Conservation (phyloP, 1,140 invertebrate genomes). For the Monomorium pharaonis region DNA sequence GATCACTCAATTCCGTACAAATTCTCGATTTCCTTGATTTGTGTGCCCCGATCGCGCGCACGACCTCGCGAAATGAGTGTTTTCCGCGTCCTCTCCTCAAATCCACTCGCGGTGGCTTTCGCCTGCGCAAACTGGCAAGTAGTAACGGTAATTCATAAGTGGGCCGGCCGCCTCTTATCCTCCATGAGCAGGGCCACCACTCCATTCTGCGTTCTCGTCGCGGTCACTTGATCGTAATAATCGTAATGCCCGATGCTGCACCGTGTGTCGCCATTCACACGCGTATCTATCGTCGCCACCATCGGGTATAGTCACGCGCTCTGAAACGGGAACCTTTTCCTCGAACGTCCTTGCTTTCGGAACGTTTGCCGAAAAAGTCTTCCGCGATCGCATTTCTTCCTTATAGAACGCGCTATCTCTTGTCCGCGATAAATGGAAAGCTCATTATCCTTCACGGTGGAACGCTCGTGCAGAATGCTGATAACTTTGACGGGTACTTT, state of each 20-base stretch:
- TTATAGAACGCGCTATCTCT: background rate
- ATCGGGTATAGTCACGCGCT: conserved; percentile 70
- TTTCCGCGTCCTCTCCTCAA: background rate
- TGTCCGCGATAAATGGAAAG: background rate
- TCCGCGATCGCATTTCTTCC: background rate
- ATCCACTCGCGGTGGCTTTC: conserved; percentile 14
- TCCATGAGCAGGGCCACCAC: conserved; percentile 20
- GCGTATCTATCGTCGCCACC: conserved; percentile 48
- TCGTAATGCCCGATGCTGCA: conserved; percentile 54
- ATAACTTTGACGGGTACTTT: conserved; percentile 2
- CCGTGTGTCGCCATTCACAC: conserved; percentile 41
- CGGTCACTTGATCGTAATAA: conserved; percentile 63
- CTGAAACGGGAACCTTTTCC: background rate
- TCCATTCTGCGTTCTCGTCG: conserved; percentile 13
- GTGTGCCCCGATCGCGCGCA: background rate
- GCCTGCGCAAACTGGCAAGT: conserved; percentile 40
- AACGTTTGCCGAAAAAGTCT: background rate
- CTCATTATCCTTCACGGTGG: background rate
- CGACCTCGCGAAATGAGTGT: background rate
- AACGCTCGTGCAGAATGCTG: background rate
- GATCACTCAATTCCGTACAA: background rate
- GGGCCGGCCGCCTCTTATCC: conserved; percentile 25
- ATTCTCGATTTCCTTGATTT: background rate
- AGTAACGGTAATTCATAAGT: conserved; percentile 59
- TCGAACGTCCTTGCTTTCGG: background rate